These are phyloP conservation scores for Gymnothorax reevesii DNA, from an alignment of 2,797 vertebrate genomes.

Conservation along the genomic window DNA sequence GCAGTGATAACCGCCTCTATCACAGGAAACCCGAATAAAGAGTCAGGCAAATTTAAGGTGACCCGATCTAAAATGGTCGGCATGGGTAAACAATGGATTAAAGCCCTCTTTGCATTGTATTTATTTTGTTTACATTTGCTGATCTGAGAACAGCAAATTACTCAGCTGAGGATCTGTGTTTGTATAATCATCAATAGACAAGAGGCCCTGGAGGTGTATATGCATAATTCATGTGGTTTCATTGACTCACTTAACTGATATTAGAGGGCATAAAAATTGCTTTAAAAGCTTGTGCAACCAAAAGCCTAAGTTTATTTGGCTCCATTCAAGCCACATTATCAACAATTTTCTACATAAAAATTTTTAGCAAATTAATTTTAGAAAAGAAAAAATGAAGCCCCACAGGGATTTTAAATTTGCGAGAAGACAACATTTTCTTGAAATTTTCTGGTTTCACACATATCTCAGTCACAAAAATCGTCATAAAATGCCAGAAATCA, in stretches of 20 bases:
- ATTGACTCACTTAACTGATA: not conserved
- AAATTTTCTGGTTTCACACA: not conserved
- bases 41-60: constrained; percentile 19
- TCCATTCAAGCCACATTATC: not conserved
- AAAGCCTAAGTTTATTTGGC: not conserved
- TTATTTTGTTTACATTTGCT: not conserved
- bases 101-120: constrained; percentile 10
- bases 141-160: constrained; percentile 7
- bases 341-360: not conserved
- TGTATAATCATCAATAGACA: not conserved
- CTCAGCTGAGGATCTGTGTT: not conserved
- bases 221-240: not conserved
- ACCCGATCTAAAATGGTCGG: not conserved
- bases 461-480: not conserved
- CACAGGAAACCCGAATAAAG: not conserved
- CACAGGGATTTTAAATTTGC: not conserved
- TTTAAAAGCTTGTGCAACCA: not conserved
- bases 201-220: not conserved
- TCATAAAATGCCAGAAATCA: not conserved
- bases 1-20: not conserved
- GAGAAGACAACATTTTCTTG: not conserved
- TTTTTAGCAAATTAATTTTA: not conserved
- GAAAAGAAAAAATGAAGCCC: not conserved
- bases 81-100: not conserved
- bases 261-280: not conserved